A percentile compares a stretch with the other conserved stretches of the same genome.
These are phyloP conservation scores for Hylaeus anthracinus DNA, from an alignment of 1,140 invertebrate species.

Conservation along the genomic window DNA sequence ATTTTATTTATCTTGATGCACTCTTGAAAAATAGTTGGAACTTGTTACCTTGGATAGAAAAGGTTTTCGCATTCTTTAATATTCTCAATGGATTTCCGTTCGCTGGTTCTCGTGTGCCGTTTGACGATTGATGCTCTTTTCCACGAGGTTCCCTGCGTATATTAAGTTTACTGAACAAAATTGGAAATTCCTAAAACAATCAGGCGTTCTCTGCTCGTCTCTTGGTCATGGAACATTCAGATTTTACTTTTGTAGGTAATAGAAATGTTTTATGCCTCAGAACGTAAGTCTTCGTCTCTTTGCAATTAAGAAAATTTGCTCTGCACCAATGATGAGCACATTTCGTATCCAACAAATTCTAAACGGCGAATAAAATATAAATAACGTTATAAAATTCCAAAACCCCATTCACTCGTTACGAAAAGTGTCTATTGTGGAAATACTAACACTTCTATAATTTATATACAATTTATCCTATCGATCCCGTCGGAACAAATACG, in stretches of 20 bases:
- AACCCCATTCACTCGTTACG: too few relatives aligned
- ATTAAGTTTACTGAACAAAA: not conserved
- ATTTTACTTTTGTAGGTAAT: not conserved
- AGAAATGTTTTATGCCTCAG: not conserved
- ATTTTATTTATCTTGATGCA: too few relatives aligned
- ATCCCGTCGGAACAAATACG: too few relatives aligned
- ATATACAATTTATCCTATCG: too few relatives aligned
- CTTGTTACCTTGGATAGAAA: not conserved
- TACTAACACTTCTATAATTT: too few relatives aligned
- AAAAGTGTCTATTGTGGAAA: too few relatives aligned
- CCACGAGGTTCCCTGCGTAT: slow-evolving; percentile 20
- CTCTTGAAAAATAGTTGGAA: not conserved
- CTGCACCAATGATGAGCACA: too few relatives aligned
- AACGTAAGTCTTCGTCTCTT: too few relatives aligned
- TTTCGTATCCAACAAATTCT: too few relatives aligned
- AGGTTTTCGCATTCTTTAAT: not conserved
- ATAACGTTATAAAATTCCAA: too few relatives aligned
- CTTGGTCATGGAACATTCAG: not conserved
- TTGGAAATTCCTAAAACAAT: not conserved
- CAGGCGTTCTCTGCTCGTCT: not conserved
- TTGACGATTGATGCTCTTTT: slow-evolving; percentile 51
- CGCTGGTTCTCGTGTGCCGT: slow-evolving; percentile 54
- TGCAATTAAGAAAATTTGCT: too few relatives aligned
- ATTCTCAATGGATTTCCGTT: slow-evolving; percentile 56
- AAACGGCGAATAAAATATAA: too few relatives aligned